A percentile compares a stretch with the other conserved stretches of the same genome.
These are phyloP conservation scores for Xanthia togata DNA, from an alignment of 2,888 invertebrate species.

Conservation along the genomic window DNA sequence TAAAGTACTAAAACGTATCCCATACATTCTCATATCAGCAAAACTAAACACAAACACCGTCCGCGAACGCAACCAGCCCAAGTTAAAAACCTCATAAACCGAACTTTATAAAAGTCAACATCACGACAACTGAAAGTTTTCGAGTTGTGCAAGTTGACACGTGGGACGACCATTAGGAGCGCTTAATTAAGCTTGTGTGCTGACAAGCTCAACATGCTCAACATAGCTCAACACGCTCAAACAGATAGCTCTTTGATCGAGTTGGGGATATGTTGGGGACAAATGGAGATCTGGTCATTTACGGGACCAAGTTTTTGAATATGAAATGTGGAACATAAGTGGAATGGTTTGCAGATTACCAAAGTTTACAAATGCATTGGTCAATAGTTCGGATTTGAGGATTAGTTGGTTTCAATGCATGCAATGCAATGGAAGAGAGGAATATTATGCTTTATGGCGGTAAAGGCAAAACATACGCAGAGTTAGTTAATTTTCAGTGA, in stretches of 20 bases:
- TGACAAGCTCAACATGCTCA: conserved; percentile 36
- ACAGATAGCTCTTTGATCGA: conserved; percentile 45
- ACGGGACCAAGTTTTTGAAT: conserved; percentile 16
- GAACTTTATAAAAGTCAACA: conserved; percentile 47
- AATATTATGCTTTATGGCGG: too few relatives aligned
- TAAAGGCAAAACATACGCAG: not conserved
- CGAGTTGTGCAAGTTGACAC: conserved; percentile 36
- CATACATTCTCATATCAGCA: not conserved
- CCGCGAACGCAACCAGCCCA: not conserved
- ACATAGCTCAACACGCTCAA: conserved; percentile 28
- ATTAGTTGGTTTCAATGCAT: not conserved
- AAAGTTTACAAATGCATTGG: conserved; percentile 12
- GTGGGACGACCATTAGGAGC: conserved; percentile 29
- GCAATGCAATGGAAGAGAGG: not conserved
- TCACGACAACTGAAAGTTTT: conserved; percentile 29
- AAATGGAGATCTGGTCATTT: conserved; percentile 23
- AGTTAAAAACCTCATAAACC: conserved; percentile 39
- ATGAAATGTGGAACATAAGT: not conserved
- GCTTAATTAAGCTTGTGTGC: conserved; percentile 52
- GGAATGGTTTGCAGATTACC: not conserved
- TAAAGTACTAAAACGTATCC: not conserved
- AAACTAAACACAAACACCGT: not conserved
- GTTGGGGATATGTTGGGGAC: conserved; percentile 40
- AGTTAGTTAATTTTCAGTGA: not conserved
- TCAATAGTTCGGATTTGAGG: not conserved